Percentiles rank a stretch among this genome's conserved stretches.
Evolutionary conservation across 2,888 invertebrate genomes (phyloP).

Genomic region (Eledone cirrhosa): DNA sequence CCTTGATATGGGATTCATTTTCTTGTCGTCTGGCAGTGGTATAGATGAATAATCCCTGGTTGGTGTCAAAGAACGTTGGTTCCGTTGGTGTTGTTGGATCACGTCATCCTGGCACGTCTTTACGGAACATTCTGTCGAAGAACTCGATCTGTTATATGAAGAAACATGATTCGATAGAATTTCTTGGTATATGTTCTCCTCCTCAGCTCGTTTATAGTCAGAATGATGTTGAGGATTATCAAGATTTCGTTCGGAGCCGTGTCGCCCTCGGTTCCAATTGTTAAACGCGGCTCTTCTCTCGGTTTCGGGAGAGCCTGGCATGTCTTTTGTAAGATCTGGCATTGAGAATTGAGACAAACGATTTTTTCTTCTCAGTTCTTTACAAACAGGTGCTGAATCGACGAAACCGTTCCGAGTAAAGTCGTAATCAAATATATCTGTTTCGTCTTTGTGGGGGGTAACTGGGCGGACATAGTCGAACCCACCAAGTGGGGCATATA

Average conservation of each 20-base stretch:
- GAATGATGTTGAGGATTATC: conserved; percentile 40
- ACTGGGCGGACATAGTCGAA: background rate
- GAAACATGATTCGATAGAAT: conserved; percentile 2
- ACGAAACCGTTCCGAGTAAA: conserved; percentile 54
- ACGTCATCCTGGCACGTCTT: background rate
- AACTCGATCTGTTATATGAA: background rate
- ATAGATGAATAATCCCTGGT: conserved; percentile 31
- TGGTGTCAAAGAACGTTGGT: conserved; percentile 31
- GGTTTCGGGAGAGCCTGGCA: conserved; percentile 23
- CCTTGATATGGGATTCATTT: conserved; percentile 63
- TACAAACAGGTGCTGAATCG: conserved; percentile 40
- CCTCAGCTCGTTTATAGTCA: conserved; percentile 6
- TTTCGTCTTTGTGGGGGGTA: background rate
- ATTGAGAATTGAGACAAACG: conserved; percentile 64
- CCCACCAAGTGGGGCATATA: conserved; percentile 47
- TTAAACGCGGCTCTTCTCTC: conserved; percentile 41
- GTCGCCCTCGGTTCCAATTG: conserved; percentile 42
- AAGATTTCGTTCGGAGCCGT: conserved; percentile 60
- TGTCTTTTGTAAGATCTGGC: conserved; percentile 63
- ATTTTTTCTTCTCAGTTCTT: conserved; percentile 34
- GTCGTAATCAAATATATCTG: conserved; percentile 37
- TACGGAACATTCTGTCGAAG: conserved; percentile 9
- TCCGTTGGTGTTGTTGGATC: background rate
- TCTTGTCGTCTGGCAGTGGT: conserved; percentile 51
- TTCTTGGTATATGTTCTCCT: conserved; percentile 20